These are phyloP conservation scores for Cnemophilus loriae DNA, from an alignment of 2,113 vertebrate genomes.

Conservation along the genomic window DNA sequence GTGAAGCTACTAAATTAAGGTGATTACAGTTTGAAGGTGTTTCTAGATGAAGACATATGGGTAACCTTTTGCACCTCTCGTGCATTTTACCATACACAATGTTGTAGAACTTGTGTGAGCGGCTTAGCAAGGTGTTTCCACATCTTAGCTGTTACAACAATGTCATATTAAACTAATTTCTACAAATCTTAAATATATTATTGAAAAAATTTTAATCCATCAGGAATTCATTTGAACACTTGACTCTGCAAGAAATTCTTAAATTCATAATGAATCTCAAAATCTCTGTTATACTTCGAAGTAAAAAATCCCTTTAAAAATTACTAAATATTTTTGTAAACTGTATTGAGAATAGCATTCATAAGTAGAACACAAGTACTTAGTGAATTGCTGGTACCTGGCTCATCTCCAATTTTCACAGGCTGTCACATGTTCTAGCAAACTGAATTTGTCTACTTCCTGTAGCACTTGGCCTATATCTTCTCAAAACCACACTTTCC, in stretches of 20 bases:
- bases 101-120: background rate
- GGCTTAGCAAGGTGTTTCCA: background rate
- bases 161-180: background rate
- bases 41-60: constrained; percentile 1
- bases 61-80: background rate
- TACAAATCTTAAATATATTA: background rate
- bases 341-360: background rate
- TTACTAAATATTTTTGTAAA: background rate
- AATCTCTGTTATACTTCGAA: background rate
- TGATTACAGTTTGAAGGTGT: background rate
- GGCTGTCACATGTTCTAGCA: background rate
- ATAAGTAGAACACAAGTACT: background rate
- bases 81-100: background rate
- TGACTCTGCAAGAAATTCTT: background rate
- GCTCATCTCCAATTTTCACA: background rate
- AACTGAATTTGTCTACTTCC: background rate
- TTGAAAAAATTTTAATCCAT: background rate
- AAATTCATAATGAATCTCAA: background rate
- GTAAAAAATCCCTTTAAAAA: background rate
- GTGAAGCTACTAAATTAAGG: constrained; percentile 23
- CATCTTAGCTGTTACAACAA: background rate
- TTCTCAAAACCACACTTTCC: background rate
- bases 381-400: background rate
- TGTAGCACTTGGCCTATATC: background rate
- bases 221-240: background rate